Base-by-base conservation (phyloP, 2,113 vertebrate species). In the Willisornis vidua region DNA sequence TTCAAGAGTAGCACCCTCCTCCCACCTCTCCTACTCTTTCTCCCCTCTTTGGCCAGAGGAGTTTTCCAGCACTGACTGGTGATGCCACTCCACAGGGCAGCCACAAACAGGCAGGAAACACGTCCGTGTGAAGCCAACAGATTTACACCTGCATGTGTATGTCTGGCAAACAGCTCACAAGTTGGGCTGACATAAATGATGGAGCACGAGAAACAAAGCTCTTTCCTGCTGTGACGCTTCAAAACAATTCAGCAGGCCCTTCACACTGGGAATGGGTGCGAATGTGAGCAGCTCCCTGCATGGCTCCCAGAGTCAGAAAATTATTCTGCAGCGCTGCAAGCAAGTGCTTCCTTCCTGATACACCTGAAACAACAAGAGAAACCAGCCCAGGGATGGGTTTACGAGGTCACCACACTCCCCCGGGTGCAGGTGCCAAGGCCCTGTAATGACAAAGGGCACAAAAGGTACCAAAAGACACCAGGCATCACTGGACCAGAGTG, bases 61-160 rank as follows among this genome's bases (percentile, higher is more conserved):
- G 33, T 37, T 70, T 94, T 73, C 58, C 89, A 77, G 57, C 35
- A 39, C 3, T 2, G 18, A 46, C 45, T 43, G 51, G 22, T 13
- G 59, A 85, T 43, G 49, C 23, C 46, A 3, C 77, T 74, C 55
- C 3, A 0, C 73, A 63, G 51, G 49, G n/a, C 33, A 54, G 59
- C 43, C 7, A 2, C 29, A 31, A 73, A 58, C 6, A 1, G 0
- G 0, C 12, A 28, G 57, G 20, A 58, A 75, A 76, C 3, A 41
- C 14, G 11, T 37, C 9, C 18, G 15, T 0, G 3, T 9, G 22
- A 87, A 61, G 31, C 37, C 45, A 58, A 3, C 6, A 19, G 19
- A 31, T 39, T 84, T 23, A 57, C 14, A 90, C 15, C n/a, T 2
- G 0, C 0, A 0, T 1, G 3, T 1, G 4, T 26, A 18, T 25